These are phyloP conservation scores for Tipula lateralis DNA, from an alignment of 2,888 invertebrate genomes.

Conservation along the genomic window DNA sequence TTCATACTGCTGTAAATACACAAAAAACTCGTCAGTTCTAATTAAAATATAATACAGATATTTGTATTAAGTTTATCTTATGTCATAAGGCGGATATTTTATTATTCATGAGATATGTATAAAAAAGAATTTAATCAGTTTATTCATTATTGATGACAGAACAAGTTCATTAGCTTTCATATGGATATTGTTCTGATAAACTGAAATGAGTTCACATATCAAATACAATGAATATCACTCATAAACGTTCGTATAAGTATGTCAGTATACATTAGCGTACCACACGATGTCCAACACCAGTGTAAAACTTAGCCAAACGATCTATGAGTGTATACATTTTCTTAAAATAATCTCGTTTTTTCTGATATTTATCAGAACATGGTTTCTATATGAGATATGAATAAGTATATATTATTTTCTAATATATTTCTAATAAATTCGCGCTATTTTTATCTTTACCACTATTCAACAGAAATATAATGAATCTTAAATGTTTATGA, in stretches of 20 bases:
- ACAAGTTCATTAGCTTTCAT: not conserved
- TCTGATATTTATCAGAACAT: not conserved
- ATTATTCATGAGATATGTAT: not conserved
- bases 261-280: not conserved
- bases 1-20: not conserved
- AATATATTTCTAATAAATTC: constrained; percentile 11
- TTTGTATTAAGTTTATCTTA: not conserved
- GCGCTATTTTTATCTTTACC: not conserved
- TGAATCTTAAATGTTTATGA: not conserved
- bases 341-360: not conserved
- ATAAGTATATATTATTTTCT: no score
- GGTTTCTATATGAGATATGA: not conserved
- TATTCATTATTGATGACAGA: not conserved
- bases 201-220: not conserved
- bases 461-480: not conserved
- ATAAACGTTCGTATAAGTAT: not conserved
- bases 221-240: not conserved
- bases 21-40: not conserved
- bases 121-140: not conserved
- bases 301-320: not conserved
- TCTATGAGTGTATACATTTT: not conserved
- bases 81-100: not conserved
- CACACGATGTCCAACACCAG: not conserved
- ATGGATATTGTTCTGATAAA: not conserved
- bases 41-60: not conserved